Evolutionary conservation across 2,797 vertebrate genomes (phyloP), one percentile per base, ranked within the genome.

Genomic region (Chaenodraco wilsoni): DNA sequence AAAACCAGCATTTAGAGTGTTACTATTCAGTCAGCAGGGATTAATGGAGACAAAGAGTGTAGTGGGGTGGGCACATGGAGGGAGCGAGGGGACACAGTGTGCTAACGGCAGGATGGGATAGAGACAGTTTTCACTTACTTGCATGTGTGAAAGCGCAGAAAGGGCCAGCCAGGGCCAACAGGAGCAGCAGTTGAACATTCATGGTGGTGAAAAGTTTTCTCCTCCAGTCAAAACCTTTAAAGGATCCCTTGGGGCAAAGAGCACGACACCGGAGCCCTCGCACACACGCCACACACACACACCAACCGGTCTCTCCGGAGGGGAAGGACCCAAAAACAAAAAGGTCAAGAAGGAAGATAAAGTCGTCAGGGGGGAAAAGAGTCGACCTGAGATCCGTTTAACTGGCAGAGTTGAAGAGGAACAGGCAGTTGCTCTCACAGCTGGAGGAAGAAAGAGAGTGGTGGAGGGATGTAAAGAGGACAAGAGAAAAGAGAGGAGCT

Each of bases 111-210:
- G 78, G 78, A 87, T 65, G 9, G 61, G 64, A 86, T 46, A 72
- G 40, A 59, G 65, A 73, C 71, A 66, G 51, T 84, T 37, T 37
- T 78, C 51, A 94, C 95, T 95, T 94, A 95, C 95, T 93, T 91
- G 93, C 91, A 80, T 75, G 80, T 75, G 92, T 87, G 81, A 92
- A 84, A 75, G 84, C 82, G 70, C 88, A 92, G 87, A 94, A 91
- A 27, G 91, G 88, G 63, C 92, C 94, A 6, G 58, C 80, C 82
- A 95, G 89, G 89, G 92, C 92, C 85, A 92, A 48, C 78, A 94
- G 89, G 65, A 95, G 78, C 87, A 95, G 79, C 84, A 94, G 89
- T 69, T 90, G 84, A 77, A 90, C 79, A 84, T 92, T 94, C 91
- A 94, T 94, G 12, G 69, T 88, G 90, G 68, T 72, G 82, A 72